Conservation (phyloP, 2,113 vertebrate species). For the Hiodon alosoides region DNA sequence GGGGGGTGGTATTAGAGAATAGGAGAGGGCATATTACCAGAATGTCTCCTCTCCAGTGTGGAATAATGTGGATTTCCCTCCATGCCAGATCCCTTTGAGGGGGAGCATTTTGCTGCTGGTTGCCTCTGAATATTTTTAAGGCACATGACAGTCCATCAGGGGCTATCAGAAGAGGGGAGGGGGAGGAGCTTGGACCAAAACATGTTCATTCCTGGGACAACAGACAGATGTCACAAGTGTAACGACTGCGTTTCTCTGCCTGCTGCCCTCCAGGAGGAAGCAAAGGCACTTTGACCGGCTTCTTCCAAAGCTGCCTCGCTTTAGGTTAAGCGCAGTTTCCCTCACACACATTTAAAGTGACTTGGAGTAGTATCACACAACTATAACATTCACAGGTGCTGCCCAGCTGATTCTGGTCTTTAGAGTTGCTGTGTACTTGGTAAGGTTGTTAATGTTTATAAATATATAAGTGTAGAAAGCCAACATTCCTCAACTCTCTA, state of each 20-base stretch:
- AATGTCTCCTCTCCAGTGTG: slow-evolving; percentile 38
- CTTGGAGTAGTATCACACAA: no score
- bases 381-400: neutral
- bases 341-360: no score
- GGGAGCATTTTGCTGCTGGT: slow-evolving; percentile 60
- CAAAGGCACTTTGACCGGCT: no score
- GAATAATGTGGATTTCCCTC: slow-evolving; percentile 56
- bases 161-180: slow-evolving; percentile 2
- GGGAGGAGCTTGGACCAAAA: neutral
- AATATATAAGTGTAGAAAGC: neutral
- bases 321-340: no score
- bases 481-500: slow-evolving; percentile 49
- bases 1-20: slow-evolving; percentile 8
- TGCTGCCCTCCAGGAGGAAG: neutral
- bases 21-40: slow-evolving; percentile 13
- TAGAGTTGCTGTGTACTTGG: neutral
- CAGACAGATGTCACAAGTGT: slow-evolving; percentile 6
- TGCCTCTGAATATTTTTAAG: slow-evolving; percentile 59
- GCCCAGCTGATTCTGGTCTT: neutral
- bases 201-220: slow-evolving; percentile 6
- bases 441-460: neutral
- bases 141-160: slow-evolving; percentile 74
- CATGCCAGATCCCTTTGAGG: slow-evolving; percentile 54
- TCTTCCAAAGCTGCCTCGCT: no score
- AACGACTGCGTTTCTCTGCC: neutral